Evolutionary conservation across 2,113 vertebrate species (phyloP).

Genomic region (Nannospalax galili): DNA sequence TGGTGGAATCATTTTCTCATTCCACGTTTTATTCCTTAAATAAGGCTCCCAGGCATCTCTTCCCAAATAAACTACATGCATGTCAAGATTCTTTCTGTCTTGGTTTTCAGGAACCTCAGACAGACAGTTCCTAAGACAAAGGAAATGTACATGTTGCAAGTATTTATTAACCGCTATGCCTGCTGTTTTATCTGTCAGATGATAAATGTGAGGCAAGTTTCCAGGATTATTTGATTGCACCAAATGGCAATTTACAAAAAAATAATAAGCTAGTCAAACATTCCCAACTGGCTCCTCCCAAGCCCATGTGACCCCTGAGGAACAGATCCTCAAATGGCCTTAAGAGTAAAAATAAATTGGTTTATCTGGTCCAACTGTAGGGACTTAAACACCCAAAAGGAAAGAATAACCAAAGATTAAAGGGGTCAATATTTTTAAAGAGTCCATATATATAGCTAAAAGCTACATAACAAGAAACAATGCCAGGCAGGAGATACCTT

Average conservation of each 20-base stretch:
- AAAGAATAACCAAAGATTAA: no score
- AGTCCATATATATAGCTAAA: no score
- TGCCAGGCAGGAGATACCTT: no score
- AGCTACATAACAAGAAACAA: no score
- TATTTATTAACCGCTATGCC: background rate
- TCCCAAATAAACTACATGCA: conserved; percentile 2
- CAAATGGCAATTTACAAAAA: background rate
- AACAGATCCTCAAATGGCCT: no score
- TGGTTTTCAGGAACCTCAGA: background rate
- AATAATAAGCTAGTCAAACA: background rate
- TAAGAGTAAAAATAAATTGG: no score
- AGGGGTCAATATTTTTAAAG: no score
- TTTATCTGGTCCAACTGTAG: no score
- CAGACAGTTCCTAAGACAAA: background rate
- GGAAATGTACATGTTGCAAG: background rate
- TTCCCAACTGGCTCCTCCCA: no score
- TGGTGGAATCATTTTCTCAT: background rate
- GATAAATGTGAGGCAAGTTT: background rate
- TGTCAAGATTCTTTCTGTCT: background rate
- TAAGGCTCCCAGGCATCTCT: background rate
- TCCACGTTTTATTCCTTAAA: background rate
- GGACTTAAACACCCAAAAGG: no score
- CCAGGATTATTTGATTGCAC: background rate
- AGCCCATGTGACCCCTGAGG: no score
- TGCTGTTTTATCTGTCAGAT: background rate